These are phyloP conservation scores for Diacarnus erythraeanus DNA, from an alignment of 37 sponge, comb jelly and placozoan genomes.

Conservation along the genomic window DNA sequence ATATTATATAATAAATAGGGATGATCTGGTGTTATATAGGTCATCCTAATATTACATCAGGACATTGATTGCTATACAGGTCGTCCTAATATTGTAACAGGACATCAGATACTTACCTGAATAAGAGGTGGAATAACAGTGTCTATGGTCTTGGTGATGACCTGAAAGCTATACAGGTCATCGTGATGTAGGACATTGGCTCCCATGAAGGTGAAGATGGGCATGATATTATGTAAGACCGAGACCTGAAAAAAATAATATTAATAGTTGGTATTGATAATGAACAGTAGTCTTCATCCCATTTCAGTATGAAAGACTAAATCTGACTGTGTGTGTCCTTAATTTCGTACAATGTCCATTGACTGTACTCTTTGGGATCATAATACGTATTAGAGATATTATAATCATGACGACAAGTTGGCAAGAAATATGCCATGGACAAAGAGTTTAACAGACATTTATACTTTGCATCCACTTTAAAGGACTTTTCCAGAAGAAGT, in stretches of 20 bases:
- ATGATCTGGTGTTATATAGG: no score
- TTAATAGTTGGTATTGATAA: not conserved
- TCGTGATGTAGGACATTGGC: slow-evolving; percentile 75
- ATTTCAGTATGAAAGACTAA: not conserved
- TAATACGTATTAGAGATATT: no score
- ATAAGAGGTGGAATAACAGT: slow-evolving; percentile 80
- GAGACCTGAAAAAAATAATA: slow-evolving; percentile 34
- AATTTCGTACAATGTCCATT: not conserved
- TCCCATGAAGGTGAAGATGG: slow-evolving; percentile 99
- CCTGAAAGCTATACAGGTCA: slow-evolving; percentile 86
- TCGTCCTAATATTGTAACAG: no score
- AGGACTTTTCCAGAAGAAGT: no score
- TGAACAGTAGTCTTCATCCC: not conserved
- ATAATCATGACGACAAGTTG: no score
- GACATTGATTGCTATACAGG: no score
- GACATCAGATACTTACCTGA: slow-evolving; percentile 47
- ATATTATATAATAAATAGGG: not conserved
- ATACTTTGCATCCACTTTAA: no score
- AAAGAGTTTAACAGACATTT: no score
- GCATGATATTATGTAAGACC: slow-evolving; percentile 94
- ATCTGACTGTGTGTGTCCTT: not conserved
- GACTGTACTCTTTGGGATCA: no score
- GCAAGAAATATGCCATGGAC: no score
- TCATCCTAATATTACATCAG: not conserved
- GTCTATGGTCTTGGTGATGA: slow-evolving; percentile 84